Percentiles rank a stretch among this genome's conserved stretches.
Conservation (phyloP, 2,888 invertebrate species). For the Macrophya annulata region DNA sequence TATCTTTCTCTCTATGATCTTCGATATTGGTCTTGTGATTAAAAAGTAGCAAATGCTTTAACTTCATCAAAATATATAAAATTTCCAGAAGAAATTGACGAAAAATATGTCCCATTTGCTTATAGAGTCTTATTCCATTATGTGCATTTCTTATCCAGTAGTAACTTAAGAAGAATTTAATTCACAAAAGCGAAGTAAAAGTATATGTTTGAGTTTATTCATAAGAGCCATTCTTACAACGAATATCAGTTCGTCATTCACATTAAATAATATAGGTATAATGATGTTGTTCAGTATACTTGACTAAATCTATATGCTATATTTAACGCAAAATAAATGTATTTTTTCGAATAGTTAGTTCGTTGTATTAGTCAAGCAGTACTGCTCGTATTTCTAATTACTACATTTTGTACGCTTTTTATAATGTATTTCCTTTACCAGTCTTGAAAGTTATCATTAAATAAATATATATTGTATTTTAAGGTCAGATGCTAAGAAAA, state of each 20-base stretch:
- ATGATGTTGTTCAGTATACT: slow-evolving; percentile 25
- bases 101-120: not conserved
- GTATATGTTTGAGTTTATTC: slow-evolving; percentile 4
- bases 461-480: slow-evolving; percentile 42
- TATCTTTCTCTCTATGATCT: not conserved
- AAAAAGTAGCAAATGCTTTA: slow-evolving; percentile 1
- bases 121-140: not conserved
- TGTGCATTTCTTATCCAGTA: not conserved
- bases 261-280: not conserved
- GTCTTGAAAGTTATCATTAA: slow-evolving; percentile 19
- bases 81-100: not conserved
- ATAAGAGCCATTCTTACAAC: not conserved
- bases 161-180: not conserved
- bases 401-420: slow-evolving; percentile 30
- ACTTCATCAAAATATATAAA: not conserved
- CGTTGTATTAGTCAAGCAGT: slow-evolving; percentile 12
- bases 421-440: not conserved
- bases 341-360: slow-evolving; percentile 10
- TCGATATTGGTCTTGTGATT: slow-evolving; percentile 3
- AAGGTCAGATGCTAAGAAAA: slow-evolving; percentile 51
- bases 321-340: slow-evolving; percentile 21
- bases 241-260: not conserved
- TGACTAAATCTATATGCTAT: slow-evolving; percentile 21
- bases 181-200: not conserved
- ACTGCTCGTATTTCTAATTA: slow-evolving; percentile 32